Base-by-base conservation (phyloP, 23 tunicate genomes). In the Styela clava region DNA sequence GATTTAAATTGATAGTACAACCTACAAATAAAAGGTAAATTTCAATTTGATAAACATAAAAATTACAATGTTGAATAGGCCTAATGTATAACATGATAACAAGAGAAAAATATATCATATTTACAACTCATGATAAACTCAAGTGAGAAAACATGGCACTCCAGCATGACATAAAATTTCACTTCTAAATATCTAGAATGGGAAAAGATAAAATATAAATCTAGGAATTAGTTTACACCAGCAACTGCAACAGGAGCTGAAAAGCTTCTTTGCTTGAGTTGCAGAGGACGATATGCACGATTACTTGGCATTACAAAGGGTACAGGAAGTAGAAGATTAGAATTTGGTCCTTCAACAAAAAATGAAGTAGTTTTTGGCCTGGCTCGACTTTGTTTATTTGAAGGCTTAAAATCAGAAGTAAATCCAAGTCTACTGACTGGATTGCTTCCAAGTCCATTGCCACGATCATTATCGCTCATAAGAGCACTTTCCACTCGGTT, bases 371-470 rank as follows among this genome's bases (percentile, higher is more conserved):
- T 0, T 35, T 64, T 63, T 16, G 64, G 61, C 31, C 29, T 64
- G 5, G 33, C 37, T 34, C 74, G 35, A 3, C 74, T 56, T 36
- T 25, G 33, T 44, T 44, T 44, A 44, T 44, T 44, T 24, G 68
- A 51, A 26, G 84, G 71, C 27, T 30, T 36, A 21, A 88, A 26
- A 23, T 23, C 26, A 1, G 1, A 56, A 20, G 2, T 44, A 52
- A 76, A 76, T 16, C 81, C 81, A 25, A 76, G 81, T 37, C 64
- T n/a, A 44, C 81, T 76, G 19, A 44, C 33, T 5, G 81, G 81
- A 9, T 23, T 76, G 64, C 81, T 76, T 21, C 52, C 31, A 5
- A 44, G 24, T 16, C 31, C 71, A 25, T 67, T 67, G 71, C 16
- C 16, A 22, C 31, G 31, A 44, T 76, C 65, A 20, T 35, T 27